A percentile compares a stretch with the other conserved stretches of the same genome.
Conservation (phyloP, 2,797 vertebrate genomes). For the Stomatorhinus walkeri region DNA sequence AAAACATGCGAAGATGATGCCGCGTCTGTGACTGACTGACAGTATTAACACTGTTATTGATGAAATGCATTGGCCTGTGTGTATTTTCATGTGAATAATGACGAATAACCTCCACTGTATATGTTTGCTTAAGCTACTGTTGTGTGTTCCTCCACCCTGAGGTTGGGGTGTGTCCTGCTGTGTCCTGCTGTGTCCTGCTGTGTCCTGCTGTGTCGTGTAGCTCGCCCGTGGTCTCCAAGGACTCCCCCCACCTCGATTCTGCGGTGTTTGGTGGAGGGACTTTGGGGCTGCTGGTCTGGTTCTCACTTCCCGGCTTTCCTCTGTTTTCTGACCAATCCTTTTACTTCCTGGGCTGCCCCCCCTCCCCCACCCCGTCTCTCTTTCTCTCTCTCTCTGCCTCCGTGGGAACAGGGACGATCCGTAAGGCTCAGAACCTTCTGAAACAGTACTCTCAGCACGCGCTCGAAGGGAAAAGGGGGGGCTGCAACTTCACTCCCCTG, state of each 20-base stretch:
- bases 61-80: conserved; percentile 35
- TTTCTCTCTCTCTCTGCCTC: conserved; percentile 32
- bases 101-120: conserved; percentile 52
- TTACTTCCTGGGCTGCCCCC: no score
- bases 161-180: conserved; percentile 12
- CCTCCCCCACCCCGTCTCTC: conserved; percentile 33
- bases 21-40: conserved; percentile 13
- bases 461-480: conserved; percentile 99
- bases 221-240: conserved; percentile 22
- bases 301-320: conserved; percentile 50
- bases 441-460: conserved; percentile 99
- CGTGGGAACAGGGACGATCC: conserved; percentile 97
- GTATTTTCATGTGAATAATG: conserved; percentile 28
- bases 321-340: no score
- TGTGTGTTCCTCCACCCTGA: conserved; percentile 14
- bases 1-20: background rate
- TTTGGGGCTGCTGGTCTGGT: conserved; percentile 53
- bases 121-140: conserved; percentile 34
- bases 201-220: conserved; percentile 32
- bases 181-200: background rate
- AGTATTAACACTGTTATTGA: conserved; percentile 15
- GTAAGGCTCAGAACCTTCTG: conserved; percentile 99
- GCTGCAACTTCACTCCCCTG: conserved; percentile 96
- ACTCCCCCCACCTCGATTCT: background rate
- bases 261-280: conserved; percentile 55